Base-by-base conservation (phyloP, 30 jellyfish, hydroid and myxozoan species). In the Chironex yamaguchii region DNA sequence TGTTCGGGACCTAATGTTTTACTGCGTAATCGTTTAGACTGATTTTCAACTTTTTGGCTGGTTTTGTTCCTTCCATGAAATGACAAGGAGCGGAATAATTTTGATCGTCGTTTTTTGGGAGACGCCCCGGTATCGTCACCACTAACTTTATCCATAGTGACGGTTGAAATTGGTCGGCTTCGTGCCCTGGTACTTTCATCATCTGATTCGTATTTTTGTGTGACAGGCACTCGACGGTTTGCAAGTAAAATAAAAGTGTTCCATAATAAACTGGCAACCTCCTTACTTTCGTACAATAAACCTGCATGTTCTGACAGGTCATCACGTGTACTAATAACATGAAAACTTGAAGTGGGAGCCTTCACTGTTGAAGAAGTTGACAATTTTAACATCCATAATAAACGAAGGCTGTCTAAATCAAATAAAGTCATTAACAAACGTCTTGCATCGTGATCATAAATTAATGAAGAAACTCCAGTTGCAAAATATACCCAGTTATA, bases 401-500 rank as follows among this genome's bases (percentile, higher is more conserved):
- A 35, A 28, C 93, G 89, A 23, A 36, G 35, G n/a, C 89, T 23
- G 0, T 36, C 31, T 4, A 53, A 31, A 21, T 91, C 96, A 51
- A 84, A 85, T 29, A 91, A 35, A 13, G 90, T 82, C 77, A 91
- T 34, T 29, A 48, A 14, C 25, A 86, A 76, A 36, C 72, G 94
- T 29, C 34, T 28, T 23, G 50, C 73, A 9, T 51, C 48, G 4
- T 91, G 66, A 53, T 85, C 95, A 79, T 76, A 91, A 25, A 84
- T 84, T 0, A 91, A 42, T 1, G 96, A 49, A 2, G 93, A 29
- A 13, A 91, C 65, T 1, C 98, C 98, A 11, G 84, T 84, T 14
- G 93, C 96, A 51, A 84, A 91, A 31, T 36, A 86, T 52, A 70
- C 22, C 98, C 98, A 91, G 33, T 91, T 86, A 13, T 94, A 96